Conservation (phyloP, 35 echinoderm and acorn worm genomes). For the Acanthaster planci region DNA sequence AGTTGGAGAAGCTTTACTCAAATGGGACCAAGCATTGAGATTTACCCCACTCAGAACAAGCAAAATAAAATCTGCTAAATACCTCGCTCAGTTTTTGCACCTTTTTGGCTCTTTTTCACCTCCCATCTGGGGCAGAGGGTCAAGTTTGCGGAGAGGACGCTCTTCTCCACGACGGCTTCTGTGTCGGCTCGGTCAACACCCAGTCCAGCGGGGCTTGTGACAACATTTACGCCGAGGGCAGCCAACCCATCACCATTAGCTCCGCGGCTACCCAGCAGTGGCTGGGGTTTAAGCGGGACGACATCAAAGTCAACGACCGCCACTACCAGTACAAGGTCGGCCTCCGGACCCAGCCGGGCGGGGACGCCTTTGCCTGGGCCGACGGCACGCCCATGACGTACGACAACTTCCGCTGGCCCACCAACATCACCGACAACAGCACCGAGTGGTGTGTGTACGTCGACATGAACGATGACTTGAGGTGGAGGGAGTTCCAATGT, state of each 20-base stretch:
- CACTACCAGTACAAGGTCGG: conserved; percentile 79
- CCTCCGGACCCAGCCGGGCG: conserved; percentile 34
- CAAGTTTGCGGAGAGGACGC: conserved; percentile 65
- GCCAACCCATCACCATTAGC: conserved; percentile 59
- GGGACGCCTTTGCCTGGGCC: conserved; percentile 57
- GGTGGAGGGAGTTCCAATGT: conserved; percentile 69
- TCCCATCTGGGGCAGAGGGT: conserved; percentile 42
- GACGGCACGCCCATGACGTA: conserved; percentile 65
- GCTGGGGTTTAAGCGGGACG: conserved; percentile 49
- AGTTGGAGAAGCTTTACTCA: no score
- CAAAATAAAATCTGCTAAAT: no score
- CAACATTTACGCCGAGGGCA: conserved; percentile 74
- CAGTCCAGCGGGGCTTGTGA: conserved; percentile 63
- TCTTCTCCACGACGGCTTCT: conserved; percentile 72
- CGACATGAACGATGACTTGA: conserved; percentile 81
- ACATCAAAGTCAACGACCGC: conserved; percentile 39
- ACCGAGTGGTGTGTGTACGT: conserved; percentile 71
- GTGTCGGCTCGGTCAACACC: conserved; percentile 67
- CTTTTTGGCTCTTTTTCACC: neutral
- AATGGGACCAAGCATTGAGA: no score
- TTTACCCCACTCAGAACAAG: no score
- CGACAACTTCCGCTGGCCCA: conserved; percentile 76
- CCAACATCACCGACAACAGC: conserved; percentile 41
- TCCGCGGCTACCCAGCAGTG: conserved; percentile 57
- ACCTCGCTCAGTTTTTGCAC: no score